Percentiles rank a stretch among this genome's conserved stretches.
phyloP scores from a whole-genome alignment of 1,140 invertebrate genomes.

The Aricia agestis region DNA sequence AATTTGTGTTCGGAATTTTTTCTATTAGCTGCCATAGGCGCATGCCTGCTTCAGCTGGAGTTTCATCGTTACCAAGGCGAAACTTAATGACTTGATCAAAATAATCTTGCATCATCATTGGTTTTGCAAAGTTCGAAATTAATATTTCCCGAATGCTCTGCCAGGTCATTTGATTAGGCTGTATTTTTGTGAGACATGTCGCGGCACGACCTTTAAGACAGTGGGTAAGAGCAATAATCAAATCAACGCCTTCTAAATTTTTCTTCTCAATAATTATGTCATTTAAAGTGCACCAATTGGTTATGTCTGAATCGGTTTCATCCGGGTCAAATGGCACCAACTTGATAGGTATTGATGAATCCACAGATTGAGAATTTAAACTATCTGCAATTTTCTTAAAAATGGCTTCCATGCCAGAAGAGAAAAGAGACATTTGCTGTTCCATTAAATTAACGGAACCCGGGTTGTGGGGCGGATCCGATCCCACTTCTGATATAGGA shows the following conservation, averaged over 20 bases:
- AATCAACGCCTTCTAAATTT: slow-evolving; percentile 24
- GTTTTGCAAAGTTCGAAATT: slow-evolving; percentile 30
- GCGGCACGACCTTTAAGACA: too few relatives aligned
- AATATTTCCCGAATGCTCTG: slow-evolving; percentile 27
- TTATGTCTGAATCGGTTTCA: slow-evolving; percentile 23
- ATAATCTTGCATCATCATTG: slow-evolving; percentile 35
- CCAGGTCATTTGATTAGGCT: slow-evolving; percentile 24
- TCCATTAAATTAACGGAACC: too few relatives aligned
- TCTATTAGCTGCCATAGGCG: slow-evolving; percentile 35
- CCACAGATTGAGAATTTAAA: too few relatives aligned
- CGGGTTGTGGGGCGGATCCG: too few relatives aligned
- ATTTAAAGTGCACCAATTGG: slow-evolving; percentile 26
- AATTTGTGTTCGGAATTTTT: slow-evolving; percentile 26
- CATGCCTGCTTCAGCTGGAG: slow-evolving; percentile 23
- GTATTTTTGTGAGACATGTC: too few relatives aligned
- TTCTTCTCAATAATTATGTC: slow-evolving; percentile 26
- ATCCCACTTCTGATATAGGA: too few relatives aligned
- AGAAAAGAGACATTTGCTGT: too few relatives aligned
- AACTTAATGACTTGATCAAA: slow-evolving; percentile 34
- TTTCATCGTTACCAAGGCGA: slow-evolving; percentile 23
- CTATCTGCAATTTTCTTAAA: too few relatives aligned
- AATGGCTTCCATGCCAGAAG: too few relatives aligned
- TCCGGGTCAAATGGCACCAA: slow-evolving; percentile 22
- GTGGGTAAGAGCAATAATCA: slow-evolving; percentile 26
- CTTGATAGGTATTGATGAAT: slow-evolving; percentile 7